Conservation (phyloP, 1,140 invertebrate species). For the Grapholita molesta region DNA sequence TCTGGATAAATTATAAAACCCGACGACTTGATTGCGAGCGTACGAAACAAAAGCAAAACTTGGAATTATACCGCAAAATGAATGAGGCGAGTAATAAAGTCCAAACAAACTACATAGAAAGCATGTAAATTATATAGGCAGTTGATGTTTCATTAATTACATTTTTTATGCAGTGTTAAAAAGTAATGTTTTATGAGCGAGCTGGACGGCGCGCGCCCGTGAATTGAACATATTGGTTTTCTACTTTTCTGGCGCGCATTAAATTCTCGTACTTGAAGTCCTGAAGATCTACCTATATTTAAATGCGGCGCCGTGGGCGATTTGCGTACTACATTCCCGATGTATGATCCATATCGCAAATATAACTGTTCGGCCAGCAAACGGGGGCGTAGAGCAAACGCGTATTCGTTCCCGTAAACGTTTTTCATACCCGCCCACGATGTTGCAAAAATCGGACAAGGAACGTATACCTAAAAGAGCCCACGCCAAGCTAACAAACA, state of each 20-base stretch:
- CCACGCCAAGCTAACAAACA: neutral
- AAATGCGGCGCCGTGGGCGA: constrained; percentile 20
- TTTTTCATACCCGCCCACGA: constrained; percentile 38
- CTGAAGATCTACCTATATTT: neutral
- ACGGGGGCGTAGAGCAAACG: constrained; percentile 37
- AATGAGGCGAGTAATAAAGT: constrained; percentile 1
- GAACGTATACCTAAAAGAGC: neutral
- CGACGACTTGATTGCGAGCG: neutral
- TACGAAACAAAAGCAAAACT: neutral
- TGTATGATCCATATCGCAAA: constrained; percentile 21
- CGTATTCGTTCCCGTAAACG: constrained; percentile 38
- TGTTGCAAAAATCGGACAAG: constrained; percentile 32
- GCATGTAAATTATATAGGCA: neutral
- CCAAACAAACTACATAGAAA: neutral
- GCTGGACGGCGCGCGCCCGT: constrained; percentile 39
- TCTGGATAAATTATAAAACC: neutral
- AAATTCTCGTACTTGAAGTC: neutral
- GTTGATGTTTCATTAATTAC: neutral
- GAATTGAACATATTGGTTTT: constrained; percentile 26
- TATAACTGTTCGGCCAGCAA: constrained; percentile 26
- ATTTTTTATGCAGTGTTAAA: constrained; percentile 22
- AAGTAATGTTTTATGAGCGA: constrained; percentile 35
- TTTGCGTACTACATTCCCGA: constrained; percentile 24
- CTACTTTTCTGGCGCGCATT: neutral
- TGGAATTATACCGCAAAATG: constrained; percentile 5